A percentile compares a stretch with the other conserved stretches of the same genome.
Conservation (phyloP, 1,140 invertebrate genomes). For the Bombus turneri region DNA sequence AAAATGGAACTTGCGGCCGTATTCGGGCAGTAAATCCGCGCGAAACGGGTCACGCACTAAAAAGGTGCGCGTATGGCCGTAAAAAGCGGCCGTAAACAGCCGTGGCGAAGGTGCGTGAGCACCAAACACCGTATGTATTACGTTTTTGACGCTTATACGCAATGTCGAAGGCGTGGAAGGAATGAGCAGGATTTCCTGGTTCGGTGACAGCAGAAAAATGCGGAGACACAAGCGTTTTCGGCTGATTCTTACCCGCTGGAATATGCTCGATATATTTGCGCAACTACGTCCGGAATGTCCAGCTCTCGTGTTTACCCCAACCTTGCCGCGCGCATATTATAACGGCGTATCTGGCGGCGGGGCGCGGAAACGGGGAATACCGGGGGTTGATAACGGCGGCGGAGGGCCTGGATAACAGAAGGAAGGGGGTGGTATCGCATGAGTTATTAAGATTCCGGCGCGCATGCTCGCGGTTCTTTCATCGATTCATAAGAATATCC, state of each 20-base stretch:
- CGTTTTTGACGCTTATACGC: neutral
- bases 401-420: slow-evolving; percentile 57
- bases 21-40: slow-evolving; percentile 45
- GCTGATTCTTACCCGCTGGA: neutral
- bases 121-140: neutral
- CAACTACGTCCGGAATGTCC: slow-evolving; percentile 59
- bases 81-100: slow-evolving; percentile 40
- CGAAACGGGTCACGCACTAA: slow-evolving; percentile 39
- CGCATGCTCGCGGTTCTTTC: slow-evolving; percentile 81
- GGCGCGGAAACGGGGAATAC: slow-evolving; percentile 47
- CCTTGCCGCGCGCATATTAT: slow-evolving; percentile 68
- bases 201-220: slow-evolving; percentile 20
- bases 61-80: slow-evolving; percentile 43
- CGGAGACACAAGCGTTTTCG: slow-evolving; percentile 24
- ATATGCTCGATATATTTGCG: slow-evolving; percentile 39
- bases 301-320: slow-evolving; percentile 69
- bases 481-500: slow-evolving; percentile 82
- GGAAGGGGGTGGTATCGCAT: slow-evolving; percentile 75
- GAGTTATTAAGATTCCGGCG: slow-evolving; percentile 80
- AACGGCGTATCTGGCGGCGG: slow-evolving; percentile 64
- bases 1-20: slow-evolving; percentile 14
- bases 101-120: slow-evolving; percentile 33
- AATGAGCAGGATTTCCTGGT: slow-evolving; percentile 19
- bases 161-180: neutral
- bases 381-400: slow-evolving; percentile 61